phyloP scores from a whole-genome alignment of 2,888 invertebrate species.

The Tricholauxania praeusta region DNA sequence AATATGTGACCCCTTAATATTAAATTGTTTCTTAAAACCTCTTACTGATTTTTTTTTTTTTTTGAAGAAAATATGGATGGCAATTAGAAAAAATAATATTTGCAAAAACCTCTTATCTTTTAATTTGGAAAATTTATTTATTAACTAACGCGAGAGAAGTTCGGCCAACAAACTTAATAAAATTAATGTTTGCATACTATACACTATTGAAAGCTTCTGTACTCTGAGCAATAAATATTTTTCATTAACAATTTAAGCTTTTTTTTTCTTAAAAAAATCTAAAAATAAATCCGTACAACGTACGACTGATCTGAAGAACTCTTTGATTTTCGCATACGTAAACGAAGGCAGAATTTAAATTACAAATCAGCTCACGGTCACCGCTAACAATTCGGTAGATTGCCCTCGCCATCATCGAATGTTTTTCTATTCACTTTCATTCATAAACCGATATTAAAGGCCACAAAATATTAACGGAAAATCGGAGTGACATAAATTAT shows the following conservation, averaged over 20 bases:
- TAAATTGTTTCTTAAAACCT: not conserved
- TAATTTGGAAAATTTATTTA: not conserved
- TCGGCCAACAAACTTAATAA: conserved; percentile 1
- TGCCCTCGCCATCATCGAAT: conserved; percentile 43
- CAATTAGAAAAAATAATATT: not conserved
- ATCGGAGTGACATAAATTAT: too few species aligned
- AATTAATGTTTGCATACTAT: not conserved
- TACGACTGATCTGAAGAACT: conserved; percentile 41
- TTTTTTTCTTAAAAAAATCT: conserved; percentile 52
- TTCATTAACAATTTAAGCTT: conserved; percentile 58
- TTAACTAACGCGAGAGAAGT: not conserved
- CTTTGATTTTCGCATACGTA: conserved; percentile 37
- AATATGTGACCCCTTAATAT: not conserved
- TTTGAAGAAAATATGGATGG: not conserved
- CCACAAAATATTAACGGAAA: too few species aligned
- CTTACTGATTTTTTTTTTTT: not conserved
- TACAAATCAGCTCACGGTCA: conserved; percentile 61
- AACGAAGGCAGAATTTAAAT: conserved; percentile 51
- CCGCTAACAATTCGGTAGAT: conserved; percentile 48
- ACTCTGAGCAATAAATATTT: conserved; percentile 47
- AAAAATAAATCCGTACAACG: conserved; percentile 54
- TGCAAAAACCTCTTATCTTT: not conserved
- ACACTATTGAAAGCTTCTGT: conserved; percentile 49
- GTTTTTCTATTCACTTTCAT: conserved; percentile 23
- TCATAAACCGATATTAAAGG: conserved; percentile 17